Evolutionary conservation across 1,140 invertebrate genomes (phyloP), one percentile per base, ranked within the genome.

Genomic region (Leptonema lineaticorne): DNA sequence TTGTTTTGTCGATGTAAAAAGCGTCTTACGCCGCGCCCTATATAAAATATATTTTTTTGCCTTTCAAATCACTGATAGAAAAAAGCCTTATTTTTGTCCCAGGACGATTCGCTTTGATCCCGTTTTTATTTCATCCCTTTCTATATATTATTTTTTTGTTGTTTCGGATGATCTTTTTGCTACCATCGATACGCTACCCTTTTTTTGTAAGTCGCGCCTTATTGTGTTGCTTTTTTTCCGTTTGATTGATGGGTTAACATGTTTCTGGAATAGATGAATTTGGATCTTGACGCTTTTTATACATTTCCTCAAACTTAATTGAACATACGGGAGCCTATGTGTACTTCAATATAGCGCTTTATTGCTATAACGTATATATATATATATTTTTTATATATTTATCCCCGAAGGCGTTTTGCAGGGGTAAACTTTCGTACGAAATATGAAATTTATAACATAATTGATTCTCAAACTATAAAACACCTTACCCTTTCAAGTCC

Each of bases 211-310:
- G 20, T 4, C 20, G 50, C 50, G 50, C 50, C 50, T 53, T 53
- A 53, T 53, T 53, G 50, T 53, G 50, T 48, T 53, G 50, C 22
- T 24, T 53, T 53, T 53, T 53, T 50, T 53, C 14, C 50, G 50
- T 53, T 53, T 53, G 50, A 53, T 53, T 53, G 50, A 53, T 53
- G 50, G 50, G 50, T 53, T 53, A 53, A 26, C 50, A 53, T 53
- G 50, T 53, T 53, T 53, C 50, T 53, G 50, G 50, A 24, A 53
- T 53, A 53, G 50, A 53, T 26, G 24, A 53, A 53, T 53, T 53
- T 14, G 50, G 50, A 53, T 53, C 20, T n/a, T 4, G 24, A 24
- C 6, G 18, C 20, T 53, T 53, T 53, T 53, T 26, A 18, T 18
- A 24, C 50, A 24, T 53, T 53, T 53, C 50, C 50, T 53, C 22